phyloP scores from a whole-genome alignment of 2,797 vertebrate species.

The Avahi laniger region DNA sequence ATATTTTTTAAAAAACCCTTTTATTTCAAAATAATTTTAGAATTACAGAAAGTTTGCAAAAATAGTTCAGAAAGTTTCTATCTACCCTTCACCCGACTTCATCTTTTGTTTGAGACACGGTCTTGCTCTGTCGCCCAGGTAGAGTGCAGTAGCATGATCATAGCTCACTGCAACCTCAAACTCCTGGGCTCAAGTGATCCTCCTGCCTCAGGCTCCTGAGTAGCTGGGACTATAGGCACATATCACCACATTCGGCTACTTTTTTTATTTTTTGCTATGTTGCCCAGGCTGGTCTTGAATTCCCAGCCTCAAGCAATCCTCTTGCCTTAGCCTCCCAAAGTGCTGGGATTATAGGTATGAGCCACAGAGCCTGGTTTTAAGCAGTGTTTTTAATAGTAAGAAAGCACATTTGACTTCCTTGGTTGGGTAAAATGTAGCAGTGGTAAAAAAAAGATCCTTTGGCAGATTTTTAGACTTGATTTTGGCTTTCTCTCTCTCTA shows the following conservation, averaged over 20 bases:
- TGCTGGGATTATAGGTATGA: not conserved
- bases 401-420: not conserved
- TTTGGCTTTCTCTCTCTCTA: not conserved
- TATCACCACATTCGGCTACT: not conserved
- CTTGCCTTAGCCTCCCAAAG: not conserved
- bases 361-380: not conserved
- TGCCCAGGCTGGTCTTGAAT: not conserved
- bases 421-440: not conserved
- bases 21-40: slow-evolving; percentile 12
- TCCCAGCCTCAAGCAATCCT: not conserved
- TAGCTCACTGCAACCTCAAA: not conserved
- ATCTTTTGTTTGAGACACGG: not conserved
- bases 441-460: not conserved
- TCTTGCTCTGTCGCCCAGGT: not conserved
- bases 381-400: not conserved
- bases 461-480: not conserved
- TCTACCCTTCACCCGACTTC: not conserved
- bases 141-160: not conserved
- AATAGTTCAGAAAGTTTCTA: not conserved
- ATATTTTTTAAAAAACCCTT: not conserved
- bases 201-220: not conserved
- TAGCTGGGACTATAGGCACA: not conserved
- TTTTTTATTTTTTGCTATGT: not conserved
- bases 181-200: not conserved
- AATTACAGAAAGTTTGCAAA: slow-evolving; percentile 23